phyloP scores from a whole-genome alignment of 2,888 invertebrate species.

The Ectobius pallidus region DNA sequence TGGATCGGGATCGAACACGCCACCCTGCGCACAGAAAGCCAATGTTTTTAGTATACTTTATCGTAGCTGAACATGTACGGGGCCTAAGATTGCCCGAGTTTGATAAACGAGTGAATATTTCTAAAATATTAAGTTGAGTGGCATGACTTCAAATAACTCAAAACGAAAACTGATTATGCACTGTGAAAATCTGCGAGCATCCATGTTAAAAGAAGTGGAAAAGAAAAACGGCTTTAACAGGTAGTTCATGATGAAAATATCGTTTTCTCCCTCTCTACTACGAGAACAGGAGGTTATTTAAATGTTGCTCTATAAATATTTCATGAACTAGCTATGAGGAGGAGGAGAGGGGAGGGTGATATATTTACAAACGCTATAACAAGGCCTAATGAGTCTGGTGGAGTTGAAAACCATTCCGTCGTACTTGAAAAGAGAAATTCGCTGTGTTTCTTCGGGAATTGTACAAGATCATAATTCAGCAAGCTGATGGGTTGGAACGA shows the following conservation, averaged over 20 bases:
- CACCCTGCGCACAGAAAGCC: too few relatives aligned
- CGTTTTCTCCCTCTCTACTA: not conserved
- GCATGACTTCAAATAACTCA: too few relatives aligned
- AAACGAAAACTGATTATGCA: too few relatives aligned
- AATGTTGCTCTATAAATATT: not conserved
- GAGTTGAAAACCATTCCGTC: not conserved
- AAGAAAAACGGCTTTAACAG: not conserved
- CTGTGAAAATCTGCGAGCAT: too few relatives aligned
- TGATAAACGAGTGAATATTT: too few relatives aligned
- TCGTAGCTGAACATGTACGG: too few relatives aligned
- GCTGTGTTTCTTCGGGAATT: slow-evolving; percentile 6
- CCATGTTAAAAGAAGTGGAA: not conserved
- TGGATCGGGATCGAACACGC: too few relatives aligned
- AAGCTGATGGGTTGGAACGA: slow-evolving; percentile 17
- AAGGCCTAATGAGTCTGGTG: not conserved
- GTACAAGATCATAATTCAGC: slow-evolving; percentile 4
- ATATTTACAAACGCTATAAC: not conserved
- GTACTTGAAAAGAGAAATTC: not conserved
- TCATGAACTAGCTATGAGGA: not conserved
- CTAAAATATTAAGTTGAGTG: too few relatives aligned
- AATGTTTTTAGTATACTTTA: too few relatives aligned
- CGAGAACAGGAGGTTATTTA: not conserved
- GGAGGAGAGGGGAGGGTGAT: not conserved
- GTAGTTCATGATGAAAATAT: not conserved
- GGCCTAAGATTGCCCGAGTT: too few relatives aligned